Conservation (phyloP, 2,113 vertebrate species). For the Phoenicopterus ruber region DNA sequence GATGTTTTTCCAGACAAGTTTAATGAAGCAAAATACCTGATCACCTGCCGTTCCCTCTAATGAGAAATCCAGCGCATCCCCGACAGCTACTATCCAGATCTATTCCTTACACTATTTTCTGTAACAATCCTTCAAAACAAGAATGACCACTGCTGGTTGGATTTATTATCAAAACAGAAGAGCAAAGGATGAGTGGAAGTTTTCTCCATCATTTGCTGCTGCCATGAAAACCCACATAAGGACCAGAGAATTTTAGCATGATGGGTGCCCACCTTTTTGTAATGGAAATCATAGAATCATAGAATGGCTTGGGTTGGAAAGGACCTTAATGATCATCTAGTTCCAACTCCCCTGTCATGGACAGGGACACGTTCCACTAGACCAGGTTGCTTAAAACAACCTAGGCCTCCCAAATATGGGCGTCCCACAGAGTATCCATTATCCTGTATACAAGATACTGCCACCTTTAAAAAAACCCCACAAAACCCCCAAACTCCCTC, state of each 20-base stretch:
- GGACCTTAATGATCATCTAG: too few species aligned
- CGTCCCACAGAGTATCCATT: neutral
- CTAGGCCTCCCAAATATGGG: too few species aligned
- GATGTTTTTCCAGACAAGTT: neutral
- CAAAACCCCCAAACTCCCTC: neutral
- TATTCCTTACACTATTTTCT: neutral
- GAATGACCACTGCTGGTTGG: neutral
- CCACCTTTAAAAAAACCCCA: neutral
- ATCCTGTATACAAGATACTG: neutral
- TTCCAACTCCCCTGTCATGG: too few species aligned
- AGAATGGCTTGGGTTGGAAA: too few species aligned
- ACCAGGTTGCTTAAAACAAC: too few species aligned
- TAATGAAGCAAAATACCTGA: neutral
- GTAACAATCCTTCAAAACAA: neutral
- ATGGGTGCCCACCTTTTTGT: neutral
- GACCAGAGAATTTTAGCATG: neutral
- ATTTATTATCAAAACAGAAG: neutral
- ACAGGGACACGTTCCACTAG: too few species aligned
- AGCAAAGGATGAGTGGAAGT: neutral
- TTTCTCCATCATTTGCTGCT: neutral
- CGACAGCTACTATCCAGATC: neutral
- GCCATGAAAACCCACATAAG: neutral
- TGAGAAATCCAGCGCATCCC: fast-evolving
- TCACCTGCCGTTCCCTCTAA: neutral
- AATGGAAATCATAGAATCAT: neutral